These are phyloP conservation scores for Cataglyphis livida DNA, from an alignment of 2,888 invertebrate genomes.

Conservation along the genomic window DNA sequence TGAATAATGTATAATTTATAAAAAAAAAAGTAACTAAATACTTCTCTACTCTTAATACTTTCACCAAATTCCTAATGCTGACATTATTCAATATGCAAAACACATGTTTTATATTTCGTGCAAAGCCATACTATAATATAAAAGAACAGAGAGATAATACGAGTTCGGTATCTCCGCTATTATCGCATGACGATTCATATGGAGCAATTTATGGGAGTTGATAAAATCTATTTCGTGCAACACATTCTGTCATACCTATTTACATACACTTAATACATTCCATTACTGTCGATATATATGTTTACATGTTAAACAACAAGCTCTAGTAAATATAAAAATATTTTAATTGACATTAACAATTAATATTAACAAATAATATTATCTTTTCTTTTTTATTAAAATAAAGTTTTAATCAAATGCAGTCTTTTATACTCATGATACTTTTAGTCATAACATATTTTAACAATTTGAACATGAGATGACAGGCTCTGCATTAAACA, in stretches of 20 bases:
- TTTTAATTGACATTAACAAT: neutral
- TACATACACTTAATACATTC: conserved; percentile 9
- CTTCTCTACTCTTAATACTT: neutral
- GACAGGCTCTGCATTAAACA: conserved; percentile 62
- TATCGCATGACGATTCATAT: neutral
- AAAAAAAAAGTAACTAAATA: neutral
- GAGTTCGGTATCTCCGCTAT: conserved; percentile 5
- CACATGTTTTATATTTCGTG: conserved; percentile 43
- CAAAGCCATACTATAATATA: conserved; percentile 44
- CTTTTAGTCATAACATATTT: conserved; percentile 31
- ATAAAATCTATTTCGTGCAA: conserved; percentile 46
- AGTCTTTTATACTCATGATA: neutral
- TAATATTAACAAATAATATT: neutral
- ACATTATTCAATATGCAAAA: conserved; percentile 34
- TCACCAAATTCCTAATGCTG: neutral
- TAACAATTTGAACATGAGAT: conserved; percentile 11
- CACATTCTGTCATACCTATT: conserved; percentile 15
- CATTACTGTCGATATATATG: neutral
- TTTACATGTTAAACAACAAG: conserved; percentile 19
- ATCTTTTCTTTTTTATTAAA: conserved; percentile 4
- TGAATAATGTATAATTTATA: neutral
- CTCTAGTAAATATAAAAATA: neutral
- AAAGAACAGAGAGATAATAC: neutral
- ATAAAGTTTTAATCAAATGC: conserved; percentile 15
- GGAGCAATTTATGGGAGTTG: neutral